These are phyloP conservation scores for Amblyjoppa fuscipennis DNA, from an alignment of 2,888 invertebrate species.

Conservation along the genomic window DNA sequence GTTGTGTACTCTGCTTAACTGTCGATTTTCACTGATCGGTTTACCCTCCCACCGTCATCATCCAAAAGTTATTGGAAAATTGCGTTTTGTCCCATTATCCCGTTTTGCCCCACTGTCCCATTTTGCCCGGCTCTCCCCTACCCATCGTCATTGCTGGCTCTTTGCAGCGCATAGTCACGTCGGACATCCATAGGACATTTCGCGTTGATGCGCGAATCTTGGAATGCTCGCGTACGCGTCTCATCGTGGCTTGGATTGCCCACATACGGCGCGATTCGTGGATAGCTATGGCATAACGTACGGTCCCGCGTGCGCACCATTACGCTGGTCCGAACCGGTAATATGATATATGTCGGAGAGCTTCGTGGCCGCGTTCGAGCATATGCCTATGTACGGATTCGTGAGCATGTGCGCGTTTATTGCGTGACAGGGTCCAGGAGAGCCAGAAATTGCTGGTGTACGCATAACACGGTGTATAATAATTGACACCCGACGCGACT, in stretches of 20 bases:
- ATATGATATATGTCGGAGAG: background rate
- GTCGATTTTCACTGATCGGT: too few relatives aligned
- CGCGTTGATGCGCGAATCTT: background rate
- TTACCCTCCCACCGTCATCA: too few relatives aligned
- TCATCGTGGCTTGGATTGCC: conserved; percentile 20
- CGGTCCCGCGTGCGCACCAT: background rate
- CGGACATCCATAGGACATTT: background rate
- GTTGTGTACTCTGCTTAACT: too few relatives aligned
- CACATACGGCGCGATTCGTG: background rate
- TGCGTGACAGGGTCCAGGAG: conserved; percentile 17
- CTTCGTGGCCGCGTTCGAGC: background rate
- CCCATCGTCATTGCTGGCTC: background rate
- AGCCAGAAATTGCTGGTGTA: conserved; percentile 23
- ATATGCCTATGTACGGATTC: background rate
- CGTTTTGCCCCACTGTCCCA: background rate
- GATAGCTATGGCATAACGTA: conserved; percentile 16
- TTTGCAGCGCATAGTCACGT: background rate
- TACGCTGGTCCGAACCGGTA: background rate
- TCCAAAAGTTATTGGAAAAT: too few relatives aligned
- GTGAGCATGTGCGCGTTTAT: background rate
- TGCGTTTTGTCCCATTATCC: background rate
- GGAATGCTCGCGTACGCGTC: background rate
- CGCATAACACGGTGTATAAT: conserved; percentile 51
- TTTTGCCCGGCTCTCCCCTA: background rate
- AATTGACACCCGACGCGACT: conserved; percentile 57